Evolutionary conservation across 2,888 invertebrate genomes (phyloP).

Genomic region (Lagria hirta): DNA sequence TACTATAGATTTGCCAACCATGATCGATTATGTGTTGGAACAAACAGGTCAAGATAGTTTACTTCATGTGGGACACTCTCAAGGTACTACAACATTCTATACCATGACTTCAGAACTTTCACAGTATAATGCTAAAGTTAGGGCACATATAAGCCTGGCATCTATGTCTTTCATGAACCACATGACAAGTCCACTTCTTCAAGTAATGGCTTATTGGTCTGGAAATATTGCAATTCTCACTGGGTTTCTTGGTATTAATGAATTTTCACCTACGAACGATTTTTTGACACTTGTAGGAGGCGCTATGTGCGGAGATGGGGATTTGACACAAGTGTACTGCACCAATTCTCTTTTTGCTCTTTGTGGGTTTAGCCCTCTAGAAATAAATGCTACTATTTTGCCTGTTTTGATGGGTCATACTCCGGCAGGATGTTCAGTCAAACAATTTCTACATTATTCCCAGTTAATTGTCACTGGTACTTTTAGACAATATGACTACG

Average conservation of each 20-base stretch:
- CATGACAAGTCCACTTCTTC: slow-evolving; percentile 46
- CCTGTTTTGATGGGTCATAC: slow-evolving; percentile 39
- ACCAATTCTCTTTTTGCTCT: slow-evolving; percentile 36
- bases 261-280: slow-evolving; percentile 63
- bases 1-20: slow-evolving; percentile 73
- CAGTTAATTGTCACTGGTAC: slow-evolving; percentile 29
- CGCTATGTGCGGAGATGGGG: slow-evolving; percentile 9
- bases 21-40: slow-evolving; percentile 71
- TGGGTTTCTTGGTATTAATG: slow-evolving; percentile 48
- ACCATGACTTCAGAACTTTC: slow-evolving; percentile 65
- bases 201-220: slow-evolving; percentile 3
- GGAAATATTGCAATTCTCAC: slow-evolving; percentile 9
- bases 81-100: slow-evolving; percentile 70
- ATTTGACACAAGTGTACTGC: slow-evolving; percentile 31
- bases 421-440: slow-evolving; percentile 55
- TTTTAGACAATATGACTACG: slow-evolving; percentile 61
- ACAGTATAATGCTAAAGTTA: slow-evolving; percentile 66
- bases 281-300: slow-evolving; percentile 48
- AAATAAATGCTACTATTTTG: slow-evolving; percentile 39
- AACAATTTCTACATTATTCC: slow-evolving; percentile 68
- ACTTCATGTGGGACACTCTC: slow-evolving; percentile 67
- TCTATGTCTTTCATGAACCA: slow-evolving; percentile 67
- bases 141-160: slow-evolving; percentile 66
- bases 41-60: slow-evolving; percentile 62
- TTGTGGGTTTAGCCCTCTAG: slow-evolving; percentile 37